A percentile compares a stretch with the other conserved stretches of the same genome.
These are phyloP conservation scores for Nomia melanderi DNA, from an alignment of 1,140 invertebrate genomes.

Conservation along the genomic window DNA sequence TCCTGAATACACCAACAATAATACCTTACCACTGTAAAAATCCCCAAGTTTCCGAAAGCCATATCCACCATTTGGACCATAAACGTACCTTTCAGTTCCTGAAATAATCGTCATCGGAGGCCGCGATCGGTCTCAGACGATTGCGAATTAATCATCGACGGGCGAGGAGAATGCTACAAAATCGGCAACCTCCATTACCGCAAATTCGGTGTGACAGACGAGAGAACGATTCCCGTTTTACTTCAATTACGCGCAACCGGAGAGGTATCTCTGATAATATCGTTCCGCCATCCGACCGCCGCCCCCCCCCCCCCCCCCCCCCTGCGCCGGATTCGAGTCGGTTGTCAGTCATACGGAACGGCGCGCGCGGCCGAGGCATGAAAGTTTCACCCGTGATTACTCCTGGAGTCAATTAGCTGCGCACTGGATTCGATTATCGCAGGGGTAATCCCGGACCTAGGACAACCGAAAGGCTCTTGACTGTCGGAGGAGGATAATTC, in stretches of 20 bases:
- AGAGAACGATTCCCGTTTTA: not conserved
- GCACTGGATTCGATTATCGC: constrained; percentile 60
- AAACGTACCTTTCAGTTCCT: too few species aligned
- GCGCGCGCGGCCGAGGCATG: constrained; percentile 47
- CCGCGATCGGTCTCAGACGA: too few species aligned
- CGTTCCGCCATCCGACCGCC: not conserved
- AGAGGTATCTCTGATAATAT: constrained; percentile 20
- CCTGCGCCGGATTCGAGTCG: constrained; percentile 12
- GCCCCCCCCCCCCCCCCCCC: not conserved
- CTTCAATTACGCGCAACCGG: constrained; percentile 26
- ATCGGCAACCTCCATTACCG: too few species aligned
- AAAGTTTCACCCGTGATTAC: constrained; percentile 64
- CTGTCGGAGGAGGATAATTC: constrained; percentile 69
- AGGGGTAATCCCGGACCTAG: constrained; percentile 67
- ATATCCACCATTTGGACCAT: too few species aligned
- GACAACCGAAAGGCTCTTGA: constrained; percentile 61
- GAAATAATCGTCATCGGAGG: too few species aligned
- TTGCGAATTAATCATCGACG: not conserved
- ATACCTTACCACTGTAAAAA: too few species aligned
- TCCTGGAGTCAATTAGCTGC: constrained; percentile 60
- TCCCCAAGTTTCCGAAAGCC: too few species aligned
- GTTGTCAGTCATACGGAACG: constrained; percentile 53
- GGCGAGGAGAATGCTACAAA: not conserved
- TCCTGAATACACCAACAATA: too few species aligned
- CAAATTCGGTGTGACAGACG: constrained; percentile 2